phyloP scores from a whole-genome alignment of 1,140 invertebrate species.

The Heterodera carotae region DNA sequence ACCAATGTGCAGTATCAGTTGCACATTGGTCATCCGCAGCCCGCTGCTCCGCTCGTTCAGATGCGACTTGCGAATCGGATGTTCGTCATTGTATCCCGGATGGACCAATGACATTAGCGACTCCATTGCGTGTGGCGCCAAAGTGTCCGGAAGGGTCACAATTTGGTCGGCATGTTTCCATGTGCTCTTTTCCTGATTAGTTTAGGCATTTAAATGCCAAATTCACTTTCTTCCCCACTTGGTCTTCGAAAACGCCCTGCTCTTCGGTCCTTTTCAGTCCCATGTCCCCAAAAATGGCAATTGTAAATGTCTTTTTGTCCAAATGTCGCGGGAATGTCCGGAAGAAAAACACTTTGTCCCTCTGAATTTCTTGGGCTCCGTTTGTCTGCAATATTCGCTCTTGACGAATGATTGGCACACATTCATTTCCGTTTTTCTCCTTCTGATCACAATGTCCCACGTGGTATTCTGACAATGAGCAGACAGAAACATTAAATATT shows the following conservation, averaged over 20 bases:
- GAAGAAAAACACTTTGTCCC: conserved; percentile 18
- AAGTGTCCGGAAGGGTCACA: not conserved
- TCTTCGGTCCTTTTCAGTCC: conserved; percentile 11
- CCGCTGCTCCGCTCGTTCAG: conserved; percentile 19
- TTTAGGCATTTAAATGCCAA: too few species aligned
- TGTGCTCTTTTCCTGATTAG: not conserved
- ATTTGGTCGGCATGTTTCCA: not conserved
- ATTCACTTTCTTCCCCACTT: not conserved
- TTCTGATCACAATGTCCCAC: conserved; percentile 16
- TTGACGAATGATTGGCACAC: conserved; percentile 2
- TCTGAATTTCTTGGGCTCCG: not conserved
- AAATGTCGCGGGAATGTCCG: conserved; percentile 7
- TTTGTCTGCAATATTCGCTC: not conserved
- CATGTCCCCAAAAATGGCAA: conserved; percentile 26
- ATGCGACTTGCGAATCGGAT: conserved; percentile 6
- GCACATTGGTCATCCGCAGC: conserved; percentile 18
- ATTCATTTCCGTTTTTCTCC: not conserved
- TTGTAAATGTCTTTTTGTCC: conserved; percentile 4
- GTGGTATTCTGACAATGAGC: conserved; percentile 8
- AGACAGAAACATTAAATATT: not conserved
- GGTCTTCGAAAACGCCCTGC: not conserved
- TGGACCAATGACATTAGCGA: conserved; percentile 16
- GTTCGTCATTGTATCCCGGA: not conserved
- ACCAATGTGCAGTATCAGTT: conserved; percentile 28
- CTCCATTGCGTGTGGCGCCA: conserved; percentile 2